These are phyloP conservation scores for Eretmocerus hayati DNA, from an alignment of 2,888 invertebrate genomes.

Conservation along the genomic window DNA sequence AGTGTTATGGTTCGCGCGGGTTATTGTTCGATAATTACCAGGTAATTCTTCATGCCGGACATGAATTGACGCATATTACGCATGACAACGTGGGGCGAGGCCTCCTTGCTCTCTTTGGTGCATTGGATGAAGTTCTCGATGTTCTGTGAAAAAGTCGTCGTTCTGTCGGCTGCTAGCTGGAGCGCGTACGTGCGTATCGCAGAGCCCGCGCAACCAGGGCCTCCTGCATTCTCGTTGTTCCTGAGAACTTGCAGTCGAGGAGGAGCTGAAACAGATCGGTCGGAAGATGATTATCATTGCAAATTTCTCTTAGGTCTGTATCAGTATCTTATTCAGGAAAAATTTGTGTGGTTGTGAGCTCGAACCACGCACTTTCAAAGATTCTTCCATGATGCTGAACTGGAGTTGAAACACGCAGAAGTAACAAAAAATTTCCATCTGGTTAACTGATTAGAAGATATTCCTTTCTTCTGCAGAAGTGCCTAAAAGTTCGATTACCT, in stretches of 20 bases:
- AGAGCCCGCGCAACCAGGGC: slow-evolving; percentile 60
- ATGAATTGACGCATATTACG: slow-evolving; percentile 92
- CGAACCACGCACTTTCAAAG: too few relatives aligned
- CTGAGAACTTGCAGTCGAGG: slow-evolving; percentile 66
- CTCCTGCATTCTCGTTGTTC: slow-evolving; percentile 48
- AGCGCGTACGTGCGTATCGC: slow-evolving; percentile 72
- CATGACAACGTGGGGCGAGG: slow-evolving; percentile 81
- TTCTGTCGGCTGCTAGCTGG: slow-evolving; percentile 73
- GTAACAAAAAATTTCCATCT: too few relatives aligned
- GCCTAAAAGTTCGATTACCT: too few relatives aligned
- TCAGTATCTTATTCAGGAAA: not conserved
- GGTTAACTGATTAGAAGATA: too few relatives aligned
- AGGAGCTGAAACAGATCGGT: slow-evolving; percentile 67
- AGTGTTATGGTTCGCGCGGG: too few relatives aligned
- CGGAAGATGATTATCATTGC: too few relatives aligned
- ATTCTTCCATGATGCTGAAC: too few relatives aligned
- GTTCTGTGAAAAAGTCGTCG: slow-evolving; percentile 85
- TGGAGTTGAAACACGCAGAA: too few relatives aligned
- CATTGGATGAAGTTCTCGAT: slow-evolving; percentile 91
- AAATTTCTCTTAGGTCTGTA: too few relatives aligned
- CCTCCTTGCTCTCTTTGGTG: slow-evolving; percentile 83
- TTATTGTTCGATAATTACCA: slow-evolving; percentile 47
- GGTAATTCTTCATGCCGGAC: slow-evolving; percentile 97
- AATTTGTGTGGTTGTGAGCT: too few relatives aligned
- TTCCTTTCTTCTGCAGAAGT: too few relatives aligned